Evolutionary conservation across 2,797 vertebrate genomes (phyloP), one percentile per base, ranked within the genome.

Genomic region (Mico argentatus): DNA sequence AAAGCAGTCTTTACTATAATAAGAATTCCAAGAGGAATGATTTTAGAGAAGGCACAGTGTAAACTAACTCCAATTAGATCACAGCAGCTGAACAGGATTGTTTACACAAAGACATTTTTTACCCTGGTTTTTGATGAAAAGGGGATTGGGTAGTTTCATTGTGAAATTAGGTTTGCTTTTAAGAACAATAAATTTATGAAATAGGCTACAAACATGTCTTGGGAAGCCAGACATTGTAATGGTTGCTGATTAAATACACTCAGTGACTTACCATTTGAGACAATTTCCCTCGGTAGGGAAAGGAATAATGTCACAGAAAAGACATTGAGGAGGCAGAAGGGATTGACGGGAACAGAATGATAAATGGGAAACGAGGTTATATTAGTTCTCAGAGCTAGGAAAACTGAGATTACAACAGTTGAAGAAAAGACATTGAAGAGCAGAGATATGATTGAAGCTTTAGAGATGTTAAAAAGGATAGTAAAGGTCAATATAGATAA

Each of bases 131-230:
- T 98, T 96, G 96, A 98, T 98, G 98, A 97, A 98, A 98, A 96
- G 61, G 75, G 94, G 94, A 97, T 96, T 98, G 96, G 94, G 86
- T 94, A 96, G 93, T 97, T 98, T 97, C 96, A 94, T 82, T 95
- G 90, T 11, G 33, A 98, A 98, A 98, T 98, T 97, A 97, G 97
- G 93, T 97, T 97, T 98, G 95, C 97, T 97, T 98, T 97, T 97
- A 97, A 97, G 96, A 98, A 97, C 97, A 96, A 97, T 98, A 98
- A 98, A 98, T 98, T 98, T 98, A 98, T 97, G 92, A 97, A 98
- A 98, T 97, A 96, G 97, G 96, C 97, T 93, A 98, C 97, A 98
- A 98, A 98, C 93, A 98, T 97, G 97, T 97, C 97, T 93, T 84
- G 57, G 85, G 85, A 97, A 97, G 92, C 75, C 90, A 87, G 80